These are phyloP conservation scores for Vimba vimba DNA, from an alignment of 2,113 vertebrate species.

Conservation along the genomic window DNA sequence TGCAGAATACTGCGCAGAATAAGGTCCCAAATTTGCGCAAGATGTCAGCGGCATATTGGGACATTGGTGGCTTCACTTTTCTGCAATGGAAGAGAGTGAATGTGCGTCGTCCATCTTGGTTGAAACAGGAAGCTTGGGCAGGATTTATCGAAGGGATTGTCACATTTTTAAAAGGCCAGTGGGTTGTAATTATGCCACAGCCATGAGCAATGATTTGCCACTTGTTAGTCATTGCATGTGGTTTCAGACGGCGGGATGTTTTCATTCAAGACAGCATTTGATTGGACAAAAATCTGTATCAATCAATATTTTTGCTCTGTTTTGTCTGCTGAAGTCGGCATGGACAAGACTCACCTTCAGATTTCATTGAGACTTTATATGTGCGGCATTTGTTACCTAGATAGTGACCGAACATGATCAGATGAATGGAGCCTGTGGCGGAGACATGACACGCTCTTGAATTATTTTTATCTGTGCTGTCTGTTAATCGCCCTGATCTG, in stretches of 20 bases:
- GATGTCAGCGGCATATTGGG: too few species aligned
- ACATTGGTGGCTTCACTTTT: too few species aligned
- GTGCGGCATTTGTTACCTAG: background rate
- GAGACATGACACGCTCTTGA: slow-evolving; percentile 18
- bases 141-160: background rate
- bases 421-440: background rate
- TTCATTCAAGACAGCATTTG: background rate
- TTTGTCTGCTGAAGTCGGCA: background rate
- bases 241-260: background rate
- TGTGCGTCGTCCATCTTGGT: background rate
- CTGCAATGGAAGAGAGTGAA: too few species aligned
- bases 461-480: background rate
- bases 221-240: background rate
- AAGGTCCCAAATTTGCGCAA: too few species aligned
- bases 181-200: background rate
- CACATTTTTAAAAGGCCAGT: background rate
- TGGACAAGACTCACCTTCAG: background rate
- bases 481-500: slow-evolving; percentile 43
- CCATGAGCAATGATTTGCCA: background rate
- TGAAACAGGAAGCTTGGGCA: background rate
- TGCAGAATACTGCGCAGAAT: too few species aligned
- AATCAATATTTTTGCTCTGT: background rate
- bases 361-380: too few species aligned
- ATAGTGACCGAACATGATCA: background rate
- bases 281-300: background rate